These are phyloP conservation scores for Myotis yumanensis DNA, from an alignment of 2,113 vertebrate genomes.

Conservation along the genomic window DNA sequence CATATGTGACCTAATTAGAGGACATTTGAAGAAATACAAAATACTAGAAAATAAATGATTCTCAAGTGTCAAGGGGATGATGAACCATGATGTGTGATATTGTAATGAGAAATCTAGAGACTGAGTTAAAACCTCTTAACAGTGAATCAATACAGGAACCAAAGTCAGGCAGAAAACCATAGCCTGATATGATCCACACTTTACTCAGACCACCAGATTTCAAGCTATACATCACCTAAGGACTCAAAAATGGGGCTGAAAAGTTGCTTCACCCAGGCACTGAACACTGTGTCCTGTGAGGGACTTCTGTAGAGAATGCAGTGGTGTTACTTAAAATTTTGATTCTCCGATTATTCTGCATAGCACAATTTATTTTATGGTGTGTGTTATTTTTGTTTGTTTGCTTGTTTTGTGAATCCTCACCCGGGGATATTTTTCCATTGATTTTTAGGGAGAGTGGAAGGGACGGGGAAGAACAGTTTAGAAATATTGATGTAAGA, in stretches of 20 bases:
- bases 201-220: background rate
- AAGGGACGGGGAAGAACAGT: too few species aligned
- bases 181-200: background rate
- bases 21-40: background rate
- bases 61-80: background rate
- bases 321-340: background rate
- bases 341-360: background rate
- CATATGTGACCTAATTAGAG: background rate
- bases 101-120: background rate
- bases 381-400: too few species aligned
- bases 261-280: background rate
- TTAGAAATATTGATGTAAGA: too few species aligned
- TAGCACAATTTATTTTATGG: background rate
- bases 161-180: background rate
- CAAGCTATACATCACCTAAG: background rate
- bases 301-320: background rate
- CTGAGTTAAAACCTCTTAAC: background rate
- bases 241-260: background rate
- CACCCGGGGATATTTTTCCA: too few species aligned
- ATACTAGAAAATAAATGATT: constrained; percentile 48
- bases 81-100: background rate
- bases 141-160: constrained; percentile 28
- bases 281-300: background rate
- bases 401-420: too few species aligned
- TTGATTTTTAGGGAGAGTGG: too few species aligned